Base-by-base conservation (phyloP, 2,797 vertebrate genomes). In the Hypotaenidia okinawae region DNA sequence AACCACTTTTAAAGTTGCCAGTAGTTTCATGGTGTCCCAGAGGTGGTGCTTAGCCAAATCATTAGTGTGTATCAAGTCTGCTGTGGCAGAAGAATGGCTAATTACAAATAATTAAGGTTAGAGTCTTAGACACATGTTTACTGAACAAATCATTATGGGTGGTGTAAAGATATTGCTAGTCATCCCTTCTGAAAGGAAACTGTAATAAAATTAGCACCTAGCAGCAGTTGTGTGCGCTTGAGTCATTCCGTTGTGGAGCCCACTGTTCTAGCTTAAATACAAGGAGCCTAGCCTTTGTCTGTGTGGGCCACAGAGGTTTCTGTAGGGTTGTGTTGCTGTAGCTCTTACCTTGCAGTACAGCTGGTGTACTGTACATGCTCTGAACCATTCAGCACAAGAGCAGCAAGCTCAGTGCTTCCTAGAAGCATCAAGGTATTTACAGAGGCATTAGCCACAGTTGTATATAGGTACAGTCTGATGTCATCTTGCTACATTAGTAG, bases 341-440 rank as follows among this genome's bases (percentile, higher is more conserved):
- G 43, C 57, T 51, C n/a, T 68, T 57, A 17, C 49, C 79, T 57
- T 33, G 35, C 24, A 27, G 2, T 22, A 7, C 2, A 4, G 18
- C 11, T 8, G 45, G 8, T 6, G 15, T 7, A 3, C 57, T n/a
- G 21, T 32, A 23, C 9, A 0, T 16, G 58, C 5, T 1, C 17
- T 32, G 27, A 35, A 33, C 24, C 22, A 9, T 5, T 4, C 6
- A 33, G 22, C 0, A 1, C 45, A 28, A 39, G 30, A 59, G 63
- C 37, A n/a, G 63, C 35, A 11, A 79, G n/a, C 61, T 43, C 21
- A 12, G 41, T 0, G 2, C 49, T 79, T 79, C 62, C 62, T 43
- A 27, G 28, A 58, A 75, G 28, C 33, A n/a, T 43, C 0, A 1
- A 30, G 0, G 0, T 13, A 11, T 3, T 28, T 25, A 5, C 32